A percentile compares a stretch with the other conserved stretches of the same genome.
These are phyloP conservation scores for Leptobrachium ailaonicum DNA, from an alignment of 2,113 vertebrate species.

Conservation along the genomic window DNA sequence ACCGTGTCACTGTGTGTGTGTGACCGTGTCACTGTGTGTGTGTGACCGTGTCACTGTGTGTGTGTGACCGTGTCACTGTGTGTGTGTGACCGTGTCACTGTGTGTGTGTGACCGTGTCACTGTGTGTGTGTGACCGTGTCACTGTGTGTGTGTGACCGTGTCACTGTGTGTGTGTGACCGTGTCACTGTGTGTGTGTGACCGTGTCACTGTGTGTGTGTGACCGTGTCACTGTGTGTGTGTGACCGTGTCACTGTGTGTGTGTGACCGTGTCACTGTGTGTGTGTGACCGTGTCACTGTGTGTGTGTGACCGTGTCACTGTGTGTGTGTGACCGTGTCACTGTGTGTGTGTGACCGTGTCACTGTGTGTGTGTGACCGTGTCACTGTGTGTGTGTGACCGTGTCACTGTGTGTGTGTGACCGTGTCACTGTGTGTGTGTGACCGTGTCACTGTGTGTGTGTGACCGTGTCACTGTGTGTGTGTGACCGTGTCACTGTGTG, in stretches of 20 bases:
- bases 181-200: neutral
- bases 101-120: neutral
- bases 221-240: neutral
- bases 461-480: conserved; percentile 20
- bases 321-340: neutral
- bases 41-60: conserved; percentile 21
- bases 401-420: conserved; percentile 30
- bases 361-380: neutral
- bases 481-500: neutral
- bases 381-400: neutral
- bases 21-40: no score
- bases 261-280: neutral
- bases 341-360: neutral
- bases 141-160: conserved; percentile 27
- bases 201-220: conserved; percentile 25
- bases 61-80: neutral
- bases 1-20: conserved; percentile 21
- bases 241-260: conserved; percentile 21
- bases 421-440: neutral
- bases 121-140: no score
- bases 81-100: conserved; percentile 29
- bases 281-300: conserved; percentile 13
- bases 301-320: neutral
- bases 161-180: neutral
- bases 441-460: conserved; percentile 20